Evolutionary conservation across 2,888 invertebrate genomes (phyloP), one percentile per base, ranked within the genome.

Genomic region (Rhodophaea formosa): DNA sequence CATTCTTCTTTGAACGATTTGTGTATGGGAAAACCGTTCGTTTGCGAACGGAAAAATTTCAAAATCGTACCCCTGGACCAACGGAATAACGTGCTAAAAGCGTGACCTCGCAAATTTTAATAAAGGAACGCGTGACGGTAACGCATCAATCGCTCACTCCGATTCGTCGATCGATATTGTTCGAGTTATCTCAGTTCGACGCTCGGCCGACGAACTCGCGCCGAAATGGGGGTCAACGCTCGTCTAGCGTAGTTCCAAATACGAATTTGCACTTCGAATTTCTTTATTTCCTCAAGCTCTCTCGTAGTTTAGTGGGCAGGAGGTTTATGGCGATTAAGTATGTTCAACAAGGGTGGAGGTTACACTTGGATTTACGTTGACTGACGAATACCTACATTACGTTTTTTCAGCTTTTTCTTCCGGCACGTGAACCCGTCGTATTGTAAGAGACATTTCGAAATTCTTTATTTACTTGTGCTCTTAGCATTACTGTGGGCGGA

Each of bases 221-320:
- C 72, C 74, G 62, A 74, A 75, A 68, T 64, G 62, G 60, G 72
- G 65, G 76, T 75, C 67, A 75, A 62, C 67, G 68, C 51, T 66
- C 60, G 72, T 73, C 73, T 74, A 74, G 57, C 54, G 23, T 59
- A 45, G 52, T n/a, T n/a, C n/a, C 43, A 23, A 44, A 56, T 54
- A 12, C 39, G 39, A 39, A 12, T 54, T 54, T 54, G 53, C 43
- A 54, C 44, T 54, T 54, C 29, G 29, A 17, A 44, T 54, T 43
- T 44, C 53, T 42, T 53, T 17, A 42, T 53, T 54, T 54, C 12
- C 15, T 30, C 32, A 16, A 45, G 16, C 44, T 29, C 35, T 23
- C 23, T 23, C 23, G 23, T 5, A 2, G 23, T 23, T 23, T 23
- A 23, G 23, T 3, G 23, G 5, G 23, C 23, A 23, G 2, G 23